Percentiles rank a stretch among this genome's conserved stretches.
These are phyloP conservation scores for Macaria liturata DNA, from an alignment of 2,888 invertebrate genomes.

Conservation along the genomic window DNA sequence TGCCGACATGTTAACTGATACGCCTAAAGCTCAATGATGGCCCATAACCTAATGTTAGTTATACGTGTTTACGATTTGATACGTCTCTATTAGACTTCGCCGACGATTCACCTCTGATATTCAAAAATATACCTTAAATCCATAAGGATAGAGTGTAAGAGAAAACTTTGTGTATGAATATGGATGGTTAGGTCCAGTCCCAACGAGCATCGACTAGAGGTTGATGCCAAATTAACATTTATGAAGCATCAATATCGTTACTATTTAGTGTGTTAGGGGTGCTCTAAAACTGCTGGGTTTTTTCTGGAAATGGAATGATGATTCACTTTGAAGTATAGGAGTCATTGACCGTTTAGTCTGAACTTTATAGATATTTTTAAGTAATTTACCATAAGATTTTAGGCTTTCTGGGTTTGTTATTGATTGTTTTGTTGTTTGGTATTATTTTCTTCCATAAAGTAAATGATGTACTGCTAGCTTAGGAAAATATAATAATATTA, in stretches of 20 bases:
- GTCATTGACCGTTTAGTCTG: too few species aligned
- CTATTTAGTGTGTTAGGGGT: slow-evolving; percentile 2
- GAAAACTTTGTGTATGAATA: slow-evolving; percentile 3
- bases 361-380: too few species aligned
- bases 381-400: too few species aligned
- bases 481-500: too few species aligned
- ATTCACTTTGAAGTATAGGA: too few species aligned
- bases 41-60: slow-evolving; percentile 24
- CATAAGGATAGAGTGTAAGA: background rate
- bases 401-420: too few species aligned
- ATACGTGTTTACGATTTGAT: slow-evolving; percentile 24
- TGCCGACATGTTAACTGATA: slow-evolving; percentile 24
- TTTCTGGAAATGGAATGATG: too few species aligned
- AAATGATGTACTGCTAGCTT: too few species aligned
- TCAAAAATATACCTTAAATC: slow-evolving; percentile 11
- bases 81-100: slow-evolving; percentile 19
- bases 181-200: slow-evolving; percentile 5
- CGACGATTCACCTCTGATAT: slow-evolving; percentile 1
- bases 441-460: too few species aligned
- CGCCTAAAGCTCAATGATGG: slow-evolving; percentile 19
- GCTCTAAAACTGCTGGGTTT: too few species aligned
- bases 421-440: too few species aligned
- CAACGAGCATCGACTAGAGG: slow-evolving; percentile 9
- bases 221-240: slow-evolving; percentile 25
- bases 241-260: slow-evolving; percentile 22